Evolutionary conservation across 92 coral and sea anemone genomes (phyloP), one percentile per base, ranked within the genome.

Genomic region (Phenganax marumi): DNA sequence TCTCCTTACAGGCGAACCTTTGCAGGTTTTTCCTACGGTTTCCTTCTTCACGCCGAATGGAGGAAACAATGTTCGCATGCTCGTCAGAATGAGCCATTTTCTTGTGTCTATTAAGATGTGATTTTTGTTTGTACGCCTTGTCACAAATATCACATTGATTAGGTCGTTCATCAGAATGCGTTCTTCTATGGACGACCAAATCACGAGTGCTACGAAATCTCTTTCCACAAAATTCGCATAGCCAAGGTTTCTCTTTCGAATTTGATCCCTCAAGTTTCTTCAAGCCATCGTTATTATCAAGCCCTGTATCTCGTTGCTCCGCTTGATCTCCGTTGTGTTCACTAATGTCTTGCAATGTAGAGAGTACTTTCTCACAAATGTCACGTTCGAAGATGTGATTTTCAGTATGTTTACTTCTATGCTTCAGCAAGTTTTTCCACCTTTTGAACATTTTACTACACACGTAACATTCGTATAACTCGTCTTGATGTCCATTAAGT

Each of bases 141-240:
- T 22, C 49, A 24, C 72, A 66, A 25, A 66, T 1, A 33, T 66
- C 14, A 25, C 72, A 66, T 66, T 66, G 49, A 66, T 66, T 25
- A 12, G 72, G 72, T 0, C 72, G 0, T 49, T 66, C 72, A 25
- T 49, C 72, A 23, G 72, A 25, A 66, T 66, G 72, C 17, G 72
- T 66, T 33, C 48, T 25, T 66, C 50, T 66, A 66, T 66, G 72
- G 72, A 66, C 48, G 43, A 66, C 72, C 72, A 66, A 66, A 66
- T 66, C 72, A 66, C 43, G 26, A 10, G 72, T 47, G 26, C 72
- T 24, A 25, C 12, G 26, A 18, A 66, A 66, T 9, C 26, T 49
- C 17, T 66, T 66, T 2, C 72, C 72, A 66, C 72, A 66, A 8
- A 66, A 10, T 25, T 66, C 72, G 24, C 72, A 66, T 14, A 66